Conservation (phyloP, 2,113 vertebrate genomes). For the Centropristis striata region DNA sequence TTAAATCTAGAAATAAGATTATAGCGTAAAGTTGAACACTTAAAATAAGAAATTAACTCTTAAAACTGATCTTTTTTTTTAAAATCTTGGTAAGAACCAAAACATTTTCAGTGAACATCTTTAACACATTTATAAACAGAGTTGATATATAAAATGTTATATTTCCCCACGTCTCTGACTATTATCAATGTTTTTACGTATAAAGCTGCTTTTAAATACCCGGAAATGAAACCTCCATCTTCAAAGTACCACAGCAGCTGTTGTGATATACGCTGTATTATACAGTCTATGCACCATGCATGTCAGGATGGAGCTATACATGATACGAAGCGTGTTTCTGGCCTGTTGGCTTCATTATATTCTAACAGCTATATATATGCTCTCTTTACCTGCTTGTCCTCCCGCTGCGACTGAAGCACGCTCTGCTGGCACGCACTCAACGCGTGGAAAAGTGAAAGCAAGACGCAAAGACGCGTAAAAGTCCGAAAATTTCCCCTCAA, state of each 20-base stretch:
- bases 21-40: no score
- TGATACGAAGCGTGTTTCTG: background rate
- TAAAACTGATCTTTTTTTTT: no score
- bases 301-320: background rate
- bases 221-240: constrained; percentile 9
- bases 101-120: no score
- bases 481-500: background rate
- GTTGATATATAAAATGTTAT: no score
- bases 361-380: no score
- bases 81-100: no score
- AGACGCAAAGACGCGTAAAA: background rate
- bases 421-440: background rate
- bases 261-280: background rate
- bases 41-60: no score
- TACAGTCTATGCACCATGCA: background rate
- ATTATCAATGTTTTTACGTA: no score
- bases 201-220: background rate
- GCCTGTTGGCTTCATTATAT: no score
- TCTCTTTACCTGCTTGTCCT: constrained; percentile 27
- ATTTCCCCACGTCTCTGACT: background rate
- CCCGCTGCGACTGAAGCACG: background rate
- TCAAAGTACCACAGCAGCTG: background rate
- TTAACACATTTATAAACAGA: background rate
- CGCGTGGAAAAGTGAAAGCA: background rate
- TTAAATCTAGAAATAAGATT: no score